Percentiles rank a stretch among this genome's conserved stretches.
Conservation (phyloP, 2,113 vertebrate species). For the Hepsetus odoe region DNA sequence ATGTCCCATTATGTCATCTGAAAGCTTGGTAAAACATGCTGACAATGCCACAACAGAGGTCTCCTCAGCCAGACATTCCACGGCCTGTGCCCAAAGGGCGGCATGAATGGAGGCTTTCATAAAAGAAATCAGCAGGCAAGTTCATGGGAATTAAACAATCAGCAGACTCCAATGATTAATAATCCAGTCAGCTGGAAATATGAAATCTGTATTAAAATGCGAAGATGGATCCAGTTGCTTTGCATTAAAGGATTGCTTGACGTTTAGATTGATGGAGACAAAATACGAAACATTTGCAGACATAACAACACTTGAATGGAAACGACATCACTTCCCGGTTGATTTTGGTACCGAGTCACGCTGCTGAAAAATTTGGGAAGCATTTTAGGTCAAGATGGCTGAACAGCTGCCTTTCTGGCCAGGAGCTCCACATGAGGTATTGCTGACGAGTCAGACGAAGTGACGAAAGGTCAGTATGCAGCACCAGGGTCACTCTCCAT, state of each 20-base stretch:
- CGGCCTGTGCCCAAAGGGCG: conserved; percentile 37
- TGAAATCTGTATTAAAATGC: conserved; percentile 54
- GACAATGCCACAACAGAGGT: conserved; percentile 50
- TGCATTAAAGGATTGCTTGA: conserved; percentile 10
- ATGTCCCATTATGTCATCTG: conserved; percentile 49
- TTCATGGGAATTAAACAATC: conserved; percentile 57
- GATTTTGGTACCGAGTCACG: background rate
- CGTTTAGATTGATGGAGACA: conserved; percentile 5
- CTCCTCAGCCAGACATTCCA: conserved; percentile 45
- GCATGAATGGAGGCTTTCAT: conserved; percentile 44
- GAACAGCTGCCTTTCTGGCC: conserved; percentile 26
- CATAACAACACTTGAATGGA: background rate
- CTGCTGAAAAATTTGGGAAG: background rate
- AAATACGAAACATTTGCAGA: background rate
- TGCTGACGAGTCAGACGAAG: conserved; percentile 25
- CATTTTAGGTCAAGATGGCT: background rate
- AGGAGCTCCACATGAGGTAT: conserved; percentile 12
- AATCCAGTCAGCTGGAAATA: conserved; percentile 52
- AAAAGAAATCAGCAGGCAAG: conserved; percentile 54
- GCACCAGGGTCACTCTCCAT: conserved; percentile 4
- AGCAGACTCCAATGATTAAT: conserved; percentile 49
- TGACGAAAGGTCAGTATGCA: conserved; percentile 10
- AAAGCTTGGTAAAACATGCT: conserved; percentile 45
- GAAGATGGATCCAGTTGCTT: conserved; percentile 25
- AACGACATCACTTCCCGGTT: conserved; percentile 22